Conservation (phyloP, 2,113 vertebrate species). For the Eira barbara region DNA sequence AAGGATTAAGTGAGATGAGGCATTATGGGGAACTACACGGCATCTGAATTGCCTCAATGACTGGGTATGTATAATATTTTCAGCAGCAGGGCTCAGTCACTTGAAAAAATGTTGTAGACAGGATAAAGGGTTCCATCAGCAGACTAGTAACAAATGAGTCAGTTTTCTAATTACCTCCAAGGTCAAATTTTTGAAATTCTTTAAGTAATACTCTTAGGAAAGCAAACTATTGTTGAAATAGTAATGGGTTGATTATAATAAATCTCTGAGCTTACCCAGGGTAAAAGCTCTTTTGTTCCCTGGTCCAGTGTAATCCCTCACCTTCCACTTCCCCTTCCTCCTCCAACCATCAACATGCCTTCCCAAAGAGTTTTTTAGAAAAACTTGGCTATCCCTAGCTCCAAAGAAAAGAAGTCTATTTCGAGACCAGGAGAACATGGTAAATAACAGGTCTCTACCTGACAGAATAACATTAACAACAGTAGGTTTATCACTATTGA, state of each 20-base stretch:
- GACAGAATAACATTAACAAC: neutral
- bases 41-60: neutral
- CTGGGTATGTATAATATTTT: neutral
- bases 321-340: neutral
- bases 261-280: neutral
- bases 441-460: neutral
- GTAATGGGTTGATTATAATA: neutral
- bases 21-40: neutral
- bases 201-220: slow-evolving; percentile 18
- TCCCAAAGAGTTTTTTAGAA: neutral
- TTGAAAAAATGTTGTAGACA: neutral
- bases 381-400: neutral
- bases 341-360: neutral
- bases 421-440: neutral
- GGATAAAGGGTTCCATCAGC: neutral
- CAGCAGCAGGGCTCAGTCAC: neutral
- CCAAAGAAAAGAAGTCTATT: neutral
- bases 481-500: neutral
- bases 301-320: neutral
- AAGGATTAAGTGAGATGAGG: neutral
- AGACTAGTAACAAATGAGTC: neutral
- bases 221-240: slow-evolving; percentile 30
- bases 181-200: slow-evolving; percentile 23
- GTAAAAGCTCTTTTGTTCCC: neutral
- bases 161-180: slow-evolving; percentile 28